Evolutionary conservation across 2,888 invertebrate genomes (phyloP).

Genomic region (Neoscelio sp.): DNA sequence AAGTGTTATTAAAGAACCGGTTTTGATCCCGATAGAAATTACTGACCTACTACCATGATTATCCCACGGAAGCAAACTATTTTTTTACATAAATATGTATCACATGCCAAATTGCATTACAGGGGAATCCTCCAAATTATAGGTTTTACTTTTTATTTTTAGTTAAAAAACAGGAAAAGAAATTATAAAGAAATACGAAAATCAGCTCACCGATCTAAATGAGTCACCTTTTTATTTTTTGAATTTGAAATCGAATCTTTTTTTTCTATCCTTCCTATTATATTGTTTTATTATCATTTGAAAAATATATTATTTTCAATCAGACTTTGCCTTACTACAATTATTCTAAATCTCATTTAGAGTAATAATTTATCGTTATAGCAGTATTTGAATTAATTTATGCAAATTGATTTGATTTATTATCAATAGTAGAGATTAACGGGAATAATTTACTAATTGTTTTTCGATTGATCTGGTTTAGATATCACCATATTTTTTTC

Average conservation of each 20-base stretch:
- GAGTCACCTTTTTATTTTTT: too few species aligned
- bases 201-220: too few species aligned
- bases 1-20: constrained; percentile 54
- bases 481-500: constrained; percentile 1
- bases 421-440: neutral
- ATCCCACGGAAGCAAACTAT: too few species aligned
- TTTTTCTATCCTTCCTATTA: too few species aligned
- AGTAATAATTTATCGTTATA: neutral
- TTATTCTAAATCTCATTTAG: too few species aligned
- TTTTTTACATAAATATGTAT: neutral
- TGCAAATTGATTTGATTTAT: neutral
- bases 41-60: neutral
- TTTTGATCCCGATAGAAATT: constrained; percentile 46
- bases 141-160: too few species aligned
- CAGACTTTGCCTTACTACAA: too few species aligned
- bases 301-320: too few species aligned
- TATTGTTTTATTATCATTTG: too few species aligned
- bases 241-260: too few species aligned
- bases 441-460: neutral
- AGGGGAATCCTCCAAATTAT: neutral
- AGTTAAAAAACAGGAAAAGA: too few species aligned
- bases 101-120: neutral
- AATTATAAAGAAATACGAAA: too few species aligned
- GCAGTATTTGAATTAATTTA: neutral
- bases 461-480: neutral